Conservation (phyloP, 2,113 vertebrate genomes). For the Cariama cristata region DNA sequence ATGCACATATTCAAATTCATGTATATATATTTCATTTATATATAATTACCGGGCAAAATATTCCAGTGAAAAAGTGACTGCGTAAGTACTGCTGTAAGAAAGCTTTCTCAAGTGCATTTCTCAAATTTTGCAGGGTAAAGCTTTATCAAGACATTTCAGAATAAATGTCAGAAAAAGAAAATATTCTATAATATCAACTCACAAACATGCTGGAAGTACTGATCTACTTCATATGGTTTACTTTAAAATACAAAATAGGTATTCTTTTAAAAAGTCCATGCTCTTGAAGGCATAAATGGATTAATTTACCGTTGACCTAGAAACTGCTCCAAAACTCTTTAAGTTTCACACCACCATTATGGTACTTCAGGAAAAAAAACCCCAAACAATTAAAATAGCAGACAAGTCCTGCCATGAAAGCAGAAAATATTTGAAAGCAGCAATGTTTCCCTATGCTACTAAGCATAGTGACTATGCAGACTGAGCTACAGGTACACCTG, state of each 20-base stretch:
- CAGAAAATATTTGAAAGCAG: not conserved
- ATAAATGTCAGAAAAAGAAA: not conserved
- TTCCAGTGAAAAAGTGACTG: not conserved
- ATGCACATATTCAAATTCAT: not conserved
- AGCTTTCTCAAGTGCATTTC: not conserved
- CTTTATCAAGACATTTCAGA: not conserved
- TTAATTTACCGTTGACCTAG: not conserved
- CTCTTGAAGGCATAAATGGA: not conserved
- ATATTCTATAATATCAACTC: not conserved
- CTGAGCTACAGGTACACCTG: not conserved
- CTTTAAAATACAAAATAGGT: not conserved
- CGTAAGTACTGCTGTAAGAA: not conserved
- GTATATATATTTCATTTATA: not conserved
- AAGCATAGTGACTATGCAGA: not conserved
- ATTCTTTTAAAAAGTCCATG: not conserved
- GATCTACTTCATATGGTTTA: not conserved
- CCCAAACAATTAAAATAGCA: not conserved
- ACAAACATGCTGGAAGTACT: not conserved
- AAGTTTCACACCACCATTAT: not conserved
- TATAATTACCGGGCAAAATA: not conserved
- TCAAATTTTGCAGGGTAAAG: not conserved
- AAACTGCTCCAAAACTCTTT: not conserved
- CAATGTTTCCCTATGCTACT: not conserved
- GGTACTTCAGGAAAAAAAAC: not conserved
- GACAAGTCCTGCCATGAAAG: not conserved